Percentiles rank a stretch among this genome's conserved stretches.
Conservation (phyloP, 2,888 invertebrate species). For the Chloroclysta siterata region DNA sequence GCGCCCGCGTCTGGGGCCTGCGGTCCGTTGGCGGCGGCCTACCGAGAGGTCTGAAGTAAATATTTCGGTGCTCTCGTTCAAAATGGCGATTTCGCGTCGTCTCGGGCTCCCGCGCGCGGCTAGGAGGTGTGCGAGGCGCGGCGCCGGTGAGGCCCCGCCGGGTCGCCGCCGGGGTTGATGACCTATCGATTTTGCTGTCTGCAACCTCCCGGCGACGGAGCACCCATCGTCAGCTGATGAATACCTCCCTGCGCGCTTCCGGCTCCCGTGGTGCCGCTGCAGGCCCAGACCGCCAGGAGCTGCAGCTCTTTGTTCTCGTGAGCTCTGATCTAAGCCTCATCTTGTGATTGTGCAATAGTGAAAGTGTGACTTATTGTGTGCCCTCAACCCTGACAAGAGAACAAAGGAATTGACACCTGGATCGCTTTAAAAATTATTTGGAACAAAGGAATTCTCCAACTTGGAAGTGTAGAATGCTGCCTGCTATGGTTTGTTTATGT, state of each 20-base stretch:
- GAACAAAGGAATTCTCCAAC: constrained; percentile 35
- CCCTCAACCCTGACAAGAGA: constrained; percentile 36
- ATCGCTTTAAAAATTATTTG: constrained; percentile 10
- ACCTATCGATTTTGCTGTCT: constrained; percentile 85
- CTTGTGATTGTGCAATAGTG: constrained; percentile 56
- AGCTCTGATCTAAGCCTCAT: constrained; percentile 25
- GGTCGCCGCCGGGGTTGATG: constrained; percentile 79
- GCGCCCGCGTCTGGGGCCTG: constrained; percentile 56
- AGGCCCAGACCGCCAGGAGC: not conserved
- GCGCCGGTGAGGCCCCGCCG: constrained; percentile 65
- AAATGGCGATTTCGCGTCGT: constrained; percentile 81
- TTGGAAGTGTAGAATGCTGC: not conserved
- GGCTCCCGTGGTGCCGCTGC: not conserved
- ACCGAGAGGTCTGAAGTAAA: constrained; percentile 78
- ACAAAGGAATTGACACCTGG: constrained; percentile 48
- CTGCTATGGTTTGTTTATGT: constrained; percentile 23
- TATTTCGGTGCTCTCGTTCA: constrained; percentile 84
- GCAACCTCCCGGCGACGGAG: constrained; percentile 73
- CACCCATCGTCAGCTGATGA: constrained; percentile 59
- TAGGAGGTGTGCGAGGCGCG: constrained; percentile 55
- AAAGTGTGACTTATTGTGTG: constrained; percentile 52
- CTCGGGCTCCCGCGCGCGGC: constrained; percentile 49
- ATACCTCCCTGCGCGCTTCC: constrained; percentile 48
- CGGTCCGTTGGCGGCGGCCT: constrained; percentile 57
- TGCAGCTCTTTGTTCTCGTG: constrained; percentile 59